Evolutionary conservation across 2,888 invertebrate genomes (phyloP).

Genomic region (Euproctis similis): DNA sequence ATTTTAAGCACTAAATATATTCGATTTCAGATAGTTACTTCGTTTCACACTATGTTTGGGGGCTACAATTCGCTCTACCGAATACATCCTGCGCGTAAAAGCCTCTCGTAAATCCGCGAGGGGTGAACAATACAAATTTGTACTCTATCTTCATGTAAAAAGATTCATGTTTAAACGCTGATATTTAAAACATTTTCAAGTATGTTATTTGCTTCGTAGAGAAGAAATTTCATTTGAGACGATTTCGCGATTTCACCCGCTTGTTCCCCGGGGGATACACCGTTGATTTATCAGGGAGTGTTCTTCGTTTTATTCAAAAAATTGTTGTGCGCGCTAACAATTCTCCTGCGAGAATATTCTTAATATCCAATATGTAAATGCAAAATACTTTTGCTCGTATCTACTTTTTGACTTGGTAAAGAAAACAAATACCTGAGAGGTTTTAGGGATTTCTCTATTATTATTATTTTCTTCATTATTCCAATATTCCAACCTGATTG

Average conservation of each 20-base stretch:
- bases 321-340: slow-evolving; percentile 19
- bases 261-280: slow-evolving; percentile 45
- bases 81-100: slow-evolving; percentile 57
- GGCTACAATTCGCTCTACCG: slow-evolving; percentile 53
- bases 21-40: slow-evolving; percentile 17
- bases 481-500: too few relatives aligned
- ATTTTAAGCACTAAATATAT: slow-evolving; percentile 7
- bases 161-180: slow-evolving; percentile 15
- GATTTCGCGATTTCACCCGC: slow-evolving; percentile 59
- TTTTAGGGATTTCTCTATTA: too few relatives aligned
- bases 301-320: slow-evolving; percentile 32
- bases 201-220: slow-evolving; percentile 49
- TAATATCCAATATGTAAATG: slow-evolving; percentile 15
- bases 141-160: slow-evolving; percentile 9
- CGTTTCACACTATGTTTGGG: slow-evolving; percentile 47
- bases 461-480: too few relatives aligned
- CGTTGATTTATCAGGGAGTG: slow-evolving; percentile 60
- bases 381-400: slow-evolving; percentile 3
- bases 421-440: too few relatives aligned
- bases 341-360: slow-evolving; percentile 6
- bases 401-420: too few relatives aligned
- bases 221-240: slow-evolving; percentile 72
- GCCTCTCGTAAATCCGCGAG: slow-evolving; percentile 31
- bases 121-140: slow-evolving; percentile 6
- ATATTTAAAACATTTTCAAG: slow-evolving; percentile 30